Conservation (phyloP, 2,113 vertebrate species). For the Hydrolagus affinis region DNA sequence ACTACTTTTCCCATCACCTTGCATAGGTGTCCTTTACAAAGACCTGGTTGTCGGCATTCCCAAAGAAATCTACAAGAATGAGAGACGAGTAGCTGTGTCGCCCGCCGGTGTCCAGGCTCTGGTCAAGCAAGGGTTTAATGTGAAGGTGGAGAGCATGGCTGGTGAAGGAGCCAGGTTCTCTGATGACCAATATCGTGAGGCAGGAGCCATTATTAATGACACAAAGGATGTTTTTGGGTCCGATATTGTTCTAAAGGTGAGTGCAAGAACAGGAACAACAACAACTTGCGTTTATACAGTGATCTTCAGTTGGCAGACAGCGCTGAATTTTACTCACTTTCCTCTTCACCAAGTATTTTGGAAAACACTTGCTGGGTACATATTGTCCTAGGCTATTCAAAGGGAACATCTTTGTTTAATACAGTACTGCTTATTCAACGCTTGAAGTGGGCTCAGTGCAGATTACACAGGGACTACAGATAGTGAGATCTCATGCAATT, state of each 20-base stretch:
- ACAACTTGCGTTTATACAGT: neutral
- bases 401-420: neutral
- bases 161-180: slow-evolving; percentile 58
- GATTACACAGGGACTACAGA: too few species aligned
- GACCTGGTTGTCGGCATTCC: slow-evolving; percentile 56
- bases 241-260: slow-evolving; percentile 57
- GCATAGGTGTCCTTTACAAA: slow-evolving; percentile 48
- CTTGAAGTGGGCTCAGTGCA: too few species aligned
- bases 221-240: slow-evolving; percentile 49
- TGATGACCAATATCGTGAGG: slow-evolving; percentile 51
- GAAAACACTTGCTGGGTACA: too few species aligned
- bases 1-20: slow-evolving; percentile 29
- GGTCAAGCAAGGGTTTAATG: slow-evolving; percentile 58
- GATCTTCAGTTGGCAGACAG: too few species aligned
- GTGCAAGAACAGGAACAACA: neutral
- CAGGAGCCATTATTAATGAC: slow-evolving; percentile 49
- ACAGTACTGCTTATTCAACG: neutral
- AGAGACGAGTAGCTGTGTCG: slow-evolving; percentile 54
- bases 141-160: slow-evolving; percentile 56
- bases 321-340: neutral
- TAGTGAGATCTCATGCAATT: too few species aligned
- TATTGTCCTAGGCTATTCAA: neutral
- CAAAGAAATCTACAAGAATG: slow-evolving; percentile 52
- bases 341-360: neutral
- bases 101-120: slow-evolving; percentile 51